phyloP scores from a whole-genome alignment of 2,113 vertebrate species.

The Lepisosteus oculatus region DNA sequence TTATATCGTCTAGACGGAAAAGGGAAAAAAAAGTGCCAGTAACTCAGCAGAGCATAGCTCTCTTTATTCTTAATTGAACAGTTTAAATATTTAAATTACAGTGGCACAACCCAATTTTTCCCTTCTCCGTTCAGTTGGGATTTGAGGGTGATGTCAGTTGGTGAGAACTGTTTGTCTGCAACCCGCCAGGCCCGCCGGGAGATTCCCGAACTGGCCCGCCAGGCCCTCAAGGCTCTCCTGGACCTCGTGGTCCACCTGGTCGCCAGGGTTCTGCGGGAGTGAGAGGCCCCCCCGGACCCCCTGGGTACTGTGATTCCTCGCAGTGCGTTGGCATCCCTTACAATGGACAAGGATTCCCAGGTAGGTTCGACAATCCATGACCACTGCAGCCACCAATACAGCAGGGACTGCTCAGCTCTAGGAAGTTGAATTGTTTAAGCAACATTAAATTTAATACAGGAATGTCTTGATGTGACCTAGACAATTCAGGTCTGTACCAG shows the following conservation, averaged over 20 bases:
- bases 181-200: conserved; percentile 76
- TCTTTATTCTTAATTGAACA: conserved; percentile 54
- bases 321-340: conserved; percentile 94
- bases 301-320: conserved; percentile 97
- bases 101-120: conserved; percentile 37
- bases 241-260: conserved; percentile 83
- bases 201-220: conserved; percentile 84
- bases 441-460: too few species aligned
- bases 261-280: conserved; percentile 83
- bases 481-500: too few species aligned
- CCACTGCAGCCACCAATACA: conserved; percentile 1
- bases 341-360: conserved; percentile 94
- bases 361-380: conserved; percentile 61
- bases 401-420: too few species aligned
- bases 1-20: conserved; percentile 70
- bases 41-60: conserved; percentile 7
- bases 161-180: conserved; percentile 15
- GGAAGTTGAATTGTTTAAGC: too few species aligned
- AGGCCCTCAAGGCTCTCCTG: conserved; percentile 80
- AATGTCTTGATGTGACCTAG: too few species aligned
- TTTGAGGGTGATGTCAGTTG: conserved; percentile 49
- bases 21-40: conserved; percentile 37
- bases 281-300: conserved; percentile 82
- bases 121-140: conserved; percentile 37
- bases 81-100: conserved; percentile 60